Evolutionary conservation across 2,888 invertebrate species (phyloP), one percentile per base, ranked within the genome.

Genomic region (Acleris emargana): DNA sequence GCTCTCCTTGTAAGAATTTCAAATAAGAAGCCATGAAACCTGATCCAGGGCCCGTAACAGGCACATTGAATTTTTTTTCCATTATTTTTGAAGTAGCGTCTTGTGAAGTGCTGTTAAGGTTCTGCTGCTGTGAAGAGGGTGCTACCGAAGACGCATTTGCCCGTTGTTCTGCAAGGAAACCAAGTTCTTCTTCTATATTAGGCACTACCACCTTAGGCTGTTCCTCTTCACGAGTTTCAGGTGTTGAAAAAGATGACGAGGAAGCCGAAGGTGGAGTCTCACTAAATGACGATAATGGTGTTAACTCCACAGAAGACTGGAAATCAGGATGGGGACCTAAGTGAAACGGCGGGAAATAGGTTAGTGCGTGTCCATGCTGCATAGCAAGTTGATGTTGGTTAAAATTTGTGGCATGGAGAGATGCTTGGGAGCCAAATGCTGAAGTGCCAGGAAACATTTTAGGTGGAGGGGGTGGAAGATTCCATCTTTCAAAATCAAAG

Each of bases 11-110:
- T 72, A 96, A 89, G 87, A 97, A 97, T 87, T 97, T 97, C 73
- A 97, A 93, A 87, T 97, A 97, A 88, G 97, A 97, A 82, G 96
- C 96, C 96, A 97, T 96, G 86, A 97, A 97, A 70, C 96, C 96
- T 59, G 95, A 94, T 75, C 95, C 95, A 68, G 95, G 94, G 76
- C 94, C 93, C 75, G 92, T 91, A 70, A 93, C 89, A 69, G 93
- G 93, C 78, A 93, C 91, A 79, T 93, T 93, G 76, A 93, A 88
- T 81, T 94, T 95, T 86, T 94, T 94, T 78, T 94, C 95, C 77
- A 93, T 89, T 71, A 93, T 87, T 87, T 93, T 93, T 71, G 87
- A 83, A 71, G 79, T 86, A 85, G 88, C 81, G 86, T 88, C 89
- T 84, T 92, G 89, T 79, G 92, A 87, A 81, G 87, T 83, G 86